These are phyloP conservation scores for Cinclus mexicanus DNA, from an alignment of 2,113 vertebrate species.

Conservation along the genomic window DNA sequence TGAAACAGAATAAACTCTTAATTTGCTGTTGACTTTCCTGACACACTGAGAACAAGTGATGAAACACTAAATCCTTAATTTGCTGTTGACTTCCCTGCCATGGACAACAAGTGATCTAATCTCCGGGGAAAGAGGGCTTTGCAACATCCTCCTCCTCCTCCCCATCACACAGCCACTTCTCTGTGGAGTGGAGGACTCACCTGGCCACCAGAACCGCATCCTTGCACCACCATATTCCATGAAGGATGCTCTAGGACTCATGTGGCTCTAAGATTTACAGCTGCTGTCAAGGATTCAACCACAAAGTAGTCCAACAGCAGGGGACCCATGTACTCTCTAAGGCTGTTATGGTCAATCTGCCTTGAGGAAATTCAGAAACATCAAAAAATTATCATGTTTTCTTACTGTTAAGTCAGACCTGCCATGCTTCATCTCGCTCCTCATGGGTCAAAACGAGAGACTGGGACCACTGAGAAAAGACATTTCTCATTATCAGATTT, in stretches of 20 bases:
- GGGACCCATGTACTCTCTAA: neutral
- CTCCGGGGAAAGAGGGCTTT: neutral
- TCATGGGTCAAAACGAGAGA: neutral
- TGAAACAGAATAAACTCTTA: neutral
- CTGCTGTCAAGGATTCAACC: neutral
- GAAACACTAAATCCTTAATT: neutral
- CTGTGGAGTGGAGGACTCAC: rapidly evolving
- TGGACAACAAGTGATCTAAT: neutral
- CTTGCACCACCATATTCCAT: neutral
- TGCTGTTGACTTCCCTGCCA: neutral
- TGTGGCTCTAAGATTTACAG: neutral
- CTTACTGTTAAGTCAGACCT: neutral
- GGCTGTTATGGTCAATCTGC: neutral
- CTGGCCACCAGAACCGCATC: neutral
- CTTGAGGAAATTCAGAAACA: neutral
- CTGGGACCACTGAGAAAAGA: neutral
- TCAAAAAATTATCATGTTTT: neutral
- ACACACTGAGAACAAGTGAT: neutral
- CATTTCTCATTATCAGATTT: neutral
- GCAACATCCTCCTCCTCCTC: neutral
- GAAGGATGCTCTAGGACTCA: neutral
- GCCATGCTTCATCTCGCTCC: neutral
- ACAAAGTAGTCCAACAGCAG: neutral
- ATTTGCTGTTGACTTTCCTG: neutral
- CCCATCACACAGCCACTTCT: neutral